phyloP scores from a whole-genome alignment of 2,797 vertebrate genomes.

The Leptoclinus maculatus region DNA sequence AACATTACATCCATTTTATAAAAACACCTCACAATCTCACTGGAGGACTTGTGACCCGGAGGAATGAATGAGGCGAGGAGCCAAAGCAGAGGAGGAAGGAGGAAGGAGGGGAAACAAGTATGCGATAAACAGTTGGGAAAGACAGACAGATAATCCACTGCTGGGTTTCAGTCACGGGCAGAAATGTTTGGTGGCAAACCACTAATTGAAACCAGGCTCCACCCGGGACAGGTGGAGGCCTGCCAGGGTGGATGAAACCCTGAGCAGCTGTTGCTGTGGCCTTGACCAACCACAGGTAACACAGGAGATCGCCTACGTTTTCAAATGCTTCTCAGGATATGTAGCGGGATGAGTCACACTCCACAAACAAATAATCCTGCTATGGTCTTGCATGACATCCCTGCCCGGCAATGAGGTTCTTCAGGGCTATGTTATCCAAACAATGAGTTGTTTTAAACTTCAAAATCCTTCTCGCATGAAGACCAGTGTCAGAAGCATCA shows the following conservation, averaged over 20 bases:
- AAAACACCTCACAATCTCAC: slow-evolving; percentile 52
- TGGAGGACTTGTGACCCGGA: slow-evolving; percentile 70
- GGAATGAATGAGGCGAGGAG: slow-evolving; percentile 46
- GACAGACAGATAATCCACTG: slow-evolving; percentile 33
- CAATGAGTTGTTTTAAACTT: slow-evolving; percentile 52
- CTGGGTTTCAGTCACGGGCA: slow-evolving; percentile 23
- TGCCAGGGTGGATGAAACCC: not conserved
- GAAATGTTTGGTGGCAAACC: slow-evolving; percentile 18
- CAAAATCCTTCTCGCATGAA: slow-evolving; percentile 13
- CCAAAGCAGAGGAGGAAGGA: slow-evolving; percentile 22
- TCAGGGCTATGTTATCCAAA: slow-evolving; percentile 27
- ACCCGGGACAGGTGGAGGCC: slow-evolving; percentile 7
- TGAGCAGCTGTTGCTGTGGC: not conserved
- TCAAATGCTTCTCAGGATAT: slow-evolving; percentile 27
- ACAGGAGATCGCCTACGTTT: slow-evolving; percentile 5
- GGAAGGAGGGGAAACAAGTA: slow-evolving; percentile 10
- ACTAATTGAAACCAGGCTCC: slow-evolving; percentile 47
- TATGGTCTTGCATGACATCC: slow-evolving; percentile 57
- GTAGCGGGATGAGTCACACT: slow-evolving; percentile 41
- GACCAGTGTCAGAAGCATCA: slow-evolving; percentile 10
- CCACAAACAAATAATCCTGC: slow-evolving; percentile 43
- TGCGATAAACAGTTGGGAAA: slow-evolving; percentile 19
- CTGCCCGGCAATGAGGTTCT: not conserved
- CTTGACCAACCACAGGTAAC: slow-evolving; percentile 35
- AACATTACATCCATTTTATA: slow-evolving; percentile 46